phyloP scores from a whole-genome alignment of 2,797 vertebrate species.

The Dendrocincla tyrannina region DNA sequence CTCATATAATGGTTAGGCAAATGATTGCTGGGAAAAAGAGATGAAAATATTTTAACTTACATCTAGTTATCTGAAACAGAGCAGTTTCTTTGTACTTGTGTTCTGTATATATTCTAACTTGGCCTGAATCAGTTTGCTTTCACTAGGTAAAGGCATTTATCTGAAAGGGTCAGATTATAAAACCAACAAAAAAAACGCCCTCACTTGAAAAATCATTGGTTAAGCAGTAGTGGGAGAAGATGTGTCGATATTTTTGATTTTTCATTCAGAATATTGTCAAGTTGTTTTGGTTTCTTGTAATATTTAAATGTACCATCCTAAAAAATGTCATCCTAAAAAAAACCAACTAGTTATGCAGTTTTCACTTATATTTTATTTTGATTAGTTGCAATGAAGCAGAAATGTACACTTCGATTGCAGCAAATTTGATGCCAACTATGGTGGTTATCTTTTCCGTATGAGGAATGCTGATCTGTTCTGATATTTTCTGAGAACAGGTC shows the following conservation, averaged over 20 bases:
- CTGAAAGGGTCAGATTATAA: background rate
- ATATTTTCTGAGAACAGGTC: background rate
- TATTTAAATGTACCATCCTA: background rate
- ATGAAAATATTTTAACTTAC: background rate
- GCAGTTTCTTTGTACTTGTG: background rate
- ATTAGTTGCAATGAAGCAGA: background rate
- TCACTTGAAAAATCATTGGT: background rate
- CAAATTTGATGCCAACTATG: background rate
- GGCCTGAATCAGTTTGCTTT: background rate
- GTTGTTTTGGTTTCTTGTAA: background rate
- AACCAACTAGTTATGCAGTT: background rate
- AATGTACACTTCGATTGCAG: background rate
- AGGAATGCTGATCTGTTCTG: background rate
- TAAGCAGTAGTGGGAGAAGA: background rate
- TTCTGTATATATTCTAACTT: accelerated
- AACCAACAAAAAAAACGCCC: background rate
- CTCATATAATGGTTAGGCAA: background rate
- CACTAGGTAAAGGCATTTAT: background rate
- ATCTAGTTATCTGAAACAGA: background rate
- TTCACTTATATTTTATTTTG: background rate
- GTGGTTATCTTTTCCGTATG: background rate
- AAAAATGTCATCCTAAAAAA: background rate
- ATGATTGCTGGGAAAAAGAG: background rate
- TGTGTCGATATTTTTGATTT: background rate
- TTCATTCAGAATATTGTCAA: background rate